Evolutionary conservation across 2,113 vertebrate genomes (phyloP).

Genomic region (human (Homo sapiens)): DNA sequence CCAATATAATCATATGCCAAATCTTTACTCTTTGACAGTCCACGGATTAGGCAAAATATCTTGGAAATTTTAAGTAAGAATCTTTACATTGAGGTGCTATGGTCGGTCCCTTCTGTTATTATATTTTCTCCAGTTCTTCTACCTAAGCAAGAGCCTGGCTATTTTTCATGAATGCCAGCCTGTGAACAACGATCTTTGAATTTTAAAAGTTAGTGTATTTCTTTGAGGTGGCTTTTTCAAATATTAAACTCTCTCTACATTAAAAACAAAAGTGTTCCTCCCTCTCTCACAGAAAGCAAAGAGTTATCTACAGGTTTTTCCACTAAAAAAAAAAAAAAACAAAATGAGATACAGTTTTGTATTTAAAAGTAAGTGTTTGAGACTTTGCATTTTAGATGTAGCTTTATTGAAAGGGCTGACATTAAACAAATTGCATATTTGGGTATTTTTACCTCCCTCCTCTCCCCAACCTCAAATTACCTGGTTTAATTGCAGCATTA

Average conservation of each 20-base stretch:
- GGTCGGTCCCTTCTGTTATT: not conserved
- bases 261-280: slow-evolving; percentile 9
- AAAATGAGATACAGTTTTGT: slow-evolving; percentile 44
- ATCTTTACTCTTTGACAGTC: not conserved
- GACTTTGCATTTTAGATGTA: not conserved
- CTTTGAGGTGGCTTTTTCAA: slow-evolving; percentile 44
- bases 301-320: slow-evolving; percentile 10
- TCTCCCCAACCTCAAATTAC: slow-evolving; percentile 79
- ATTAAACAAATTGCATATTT: slow-evolving; percentile 29
- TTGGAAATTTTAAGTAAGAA: not conserved
- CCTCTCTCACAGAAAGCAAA: slow-evolving; percentile 46
- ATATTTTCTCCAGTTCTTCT: not conserved
- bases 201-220: slow-evolving; percentile 28
- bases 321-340: slow-evolving; percentile 55
- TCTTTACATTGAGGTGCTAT: not conserved
- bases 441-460: slow-evolving; percentile 63
- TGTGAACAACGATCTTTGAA: not conserved
- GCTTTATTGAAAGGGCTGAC: slow-evolving; percentile 33
- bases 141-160: not conserved
- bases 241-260: slow-evolving; percentile 2
- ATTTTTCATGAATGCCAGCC: not conserved
- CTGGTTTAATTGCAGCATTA: slow-evolving; percentile 96
- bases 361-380: slow-evolving; percentile 57
- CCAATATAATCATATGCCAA: not conserved
- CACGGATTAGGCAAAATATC: not conserved